Conservation (phyloP, 2,797 vertebrate species). For the Tapirus indicus region DNA sequence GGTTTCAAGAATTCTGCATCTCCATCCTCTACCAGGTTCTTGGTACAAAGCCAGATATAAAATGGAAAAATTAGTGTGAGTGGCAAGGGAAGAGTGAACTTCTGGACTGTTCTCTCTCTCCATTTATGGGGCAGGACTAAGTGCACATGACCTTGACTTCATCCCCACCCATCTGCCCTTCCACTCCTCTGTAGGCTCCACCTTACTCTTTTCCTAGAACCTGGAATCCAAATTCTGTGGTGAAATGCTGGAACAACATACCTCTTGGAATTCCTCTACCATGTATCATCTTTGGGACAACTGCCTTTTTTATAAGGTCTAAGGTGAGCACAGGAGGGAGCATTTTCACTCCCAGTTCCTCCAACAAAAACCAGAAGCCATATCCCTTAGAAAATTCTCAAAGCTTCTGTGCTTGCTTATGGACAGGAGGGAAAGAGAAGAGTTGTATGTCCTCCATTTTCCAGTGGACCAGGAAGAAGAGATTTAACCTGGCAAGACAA, state of each 20-base stretch:
- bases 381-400: not conserved
- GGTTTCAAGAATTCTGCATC: not conserved
- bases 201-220: not conserved
- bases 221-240: not conserved
- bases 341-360: not conserved
- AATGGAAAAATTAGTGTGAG: not conserved
- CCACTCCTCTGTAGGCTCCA: not conserved
- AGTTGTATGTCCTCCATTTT: not conserved
- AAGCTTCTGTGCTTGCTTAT: not conserved
- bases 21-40: not conserved
- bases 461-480: not conserved
- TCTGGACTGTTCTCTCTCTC: not conserved
- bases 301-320: not conserved
- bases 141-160: not conserved
- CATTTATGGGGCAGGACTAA: not conserved
- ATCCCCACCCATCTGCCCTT: not conserved
- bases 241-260: not conserved
- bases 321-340: not conserved
- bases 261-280: not conserved
- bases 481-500: not conserved
- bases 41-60: not conserved
- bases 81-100: not conserved
- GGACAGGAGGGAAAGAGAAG: not conserved
- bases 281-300: no score
- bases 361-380: not conserved